A percentile compares a stretch with the other conserved stretches of the same genome.
Conservation (phyloP, 1,140 invertebrate genomes). For the Babylonia areolata region DNA sequence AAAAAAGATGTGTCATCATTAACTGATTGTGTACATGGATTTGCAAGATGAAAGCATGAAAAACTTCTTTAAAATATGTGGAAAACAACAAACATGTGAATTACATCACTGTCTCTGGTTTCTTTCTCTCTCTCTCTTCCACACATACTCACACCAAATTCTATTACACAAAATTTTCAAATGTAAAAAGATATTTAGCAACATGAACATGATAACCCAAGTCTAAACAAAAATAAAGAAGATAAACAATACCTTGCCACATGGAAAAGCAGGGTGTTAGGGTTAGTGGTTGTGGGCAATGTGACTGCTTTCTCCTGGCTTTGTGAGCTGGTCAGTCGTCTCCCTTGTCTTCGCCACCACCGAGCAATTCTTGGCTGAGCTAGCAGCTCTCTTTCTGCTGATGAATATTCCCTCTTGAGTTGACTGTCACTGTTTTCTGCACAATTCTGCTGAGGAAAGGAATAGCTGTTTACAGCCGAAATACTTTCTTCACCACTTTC, state of each 20-base stretch:
- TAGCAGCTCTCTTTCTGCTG: constrained; percentile 7
- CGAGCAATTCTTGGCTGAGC: constrained; percentile 33
- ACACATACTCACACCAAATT: too few relatives aligned
- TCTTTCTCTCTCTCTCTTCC: too few relatives aligned
- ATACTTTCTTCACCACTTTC: neutral
- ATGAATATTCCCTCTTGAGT: too few relatives aligned
- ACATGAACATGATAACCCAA: neutral
- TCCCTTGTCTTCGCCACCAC: constrained; percentile 42
- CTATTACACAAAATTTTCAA: too few relatives aligned
- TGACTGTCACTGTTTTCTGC: neutral
- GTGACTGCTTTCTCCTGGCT: neutral
- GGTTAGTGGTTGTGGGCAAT: constrained; percentile 40
- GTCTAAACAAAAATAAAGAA: neutral
- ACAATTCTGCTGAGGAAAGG: too few relatives aligned
- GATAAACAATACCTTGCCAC: constrained; percentile 39
- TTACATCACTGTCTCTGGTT: too few relatives aligned
- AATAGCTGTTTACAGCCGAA: neutral
- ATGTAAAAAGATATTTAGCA: too few relatives aligned
- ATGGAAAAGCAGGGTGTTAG: constrained; percentile 44
- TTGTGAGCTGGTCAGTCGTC: neutral
- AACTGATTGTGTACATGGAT: too few relatives aligned
- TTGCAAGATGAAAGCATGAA: too few relatives aligned
- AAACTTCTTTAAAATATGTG: too few relatives aligned
- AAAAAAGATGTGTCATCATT: too few relatives aligned
- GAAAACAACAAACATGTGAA: too few relatives aligned